Conservation (phyloP, 2,888 invertebrate species). For the Zelleria hepariella region DNA sequence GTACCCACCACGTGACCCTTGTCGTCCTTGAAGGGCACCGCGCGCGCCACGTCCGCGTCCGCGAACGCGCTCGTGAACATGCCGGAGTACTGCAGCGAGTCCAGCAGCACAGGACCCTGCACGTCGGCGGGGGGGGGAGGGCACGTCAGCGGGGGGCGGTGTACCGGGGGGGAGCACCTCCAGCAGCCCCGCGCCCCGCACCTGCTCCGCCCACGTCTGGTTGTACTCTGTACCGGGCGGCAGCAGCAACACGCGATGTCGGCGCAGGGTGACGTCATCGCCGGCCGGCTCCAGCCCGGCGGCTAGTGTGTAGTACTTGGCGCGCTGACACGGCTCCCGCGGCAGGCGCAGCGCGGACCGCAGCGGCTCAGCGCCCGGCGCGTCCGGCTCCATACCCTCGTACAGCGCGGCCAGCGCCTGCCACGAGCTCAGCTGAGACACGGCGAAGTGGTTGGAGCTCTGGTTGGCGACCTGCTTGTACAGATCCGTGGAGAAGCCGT, state of each 20-base stretch:
- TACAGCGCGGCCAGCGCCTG: constrained; percentile 21
- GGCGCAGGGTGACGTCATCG: constrained; percentile 17
- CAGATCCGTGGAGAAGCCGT: constrained; percentile 12
- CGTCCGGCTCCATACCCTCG: too few species aligned
- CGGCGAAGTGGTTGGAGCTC: constrained; percentile 18
- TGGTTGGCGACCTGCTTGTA: constrained; percentile 11
- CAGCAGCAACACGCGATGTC: constrained; percentile 17
- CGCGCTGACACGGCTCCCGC: constrained; percentile 18
- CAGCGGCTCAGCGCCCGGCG: neutral
- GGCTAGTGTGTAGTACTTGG: constrained; percentile 23
- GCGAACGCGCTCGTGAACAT: constrained; percentile 24
- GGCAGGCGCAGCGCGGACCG: constrained; percentile 9
- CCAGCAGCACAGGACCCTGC: constrained; percentile 20
- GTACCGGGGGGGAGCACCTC: constrained; percentile 7
- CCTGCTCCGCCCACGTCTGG: constrained; percentile 14
- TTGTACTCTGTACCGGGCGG: constrained; percentile 16
- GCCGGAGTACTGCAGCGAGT: constrained; percentile 21
- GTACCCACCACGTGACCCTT: constrained; percentile 18
- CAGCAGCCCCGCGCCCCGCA: constrained; percentile 11
- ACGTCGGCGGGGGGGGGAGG: constrained; percentile 14
- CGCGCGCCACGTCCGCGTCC: constrained; percentile 13
- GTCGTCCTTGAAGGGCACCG: constrained; percentile 26
- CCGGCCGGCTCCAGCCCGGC: constrained; percentile 17
- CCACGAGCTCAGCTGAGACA: constrained; percentile 27
- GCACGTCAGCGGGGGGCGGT: constrained; percentile 10